A percentile compares a stretch with the other conserved stretches of the same genome.
phyloP scores from a whole-genome alignment of 2,113 vertebrate genomes.

The Heliornis fulica region DNA sequence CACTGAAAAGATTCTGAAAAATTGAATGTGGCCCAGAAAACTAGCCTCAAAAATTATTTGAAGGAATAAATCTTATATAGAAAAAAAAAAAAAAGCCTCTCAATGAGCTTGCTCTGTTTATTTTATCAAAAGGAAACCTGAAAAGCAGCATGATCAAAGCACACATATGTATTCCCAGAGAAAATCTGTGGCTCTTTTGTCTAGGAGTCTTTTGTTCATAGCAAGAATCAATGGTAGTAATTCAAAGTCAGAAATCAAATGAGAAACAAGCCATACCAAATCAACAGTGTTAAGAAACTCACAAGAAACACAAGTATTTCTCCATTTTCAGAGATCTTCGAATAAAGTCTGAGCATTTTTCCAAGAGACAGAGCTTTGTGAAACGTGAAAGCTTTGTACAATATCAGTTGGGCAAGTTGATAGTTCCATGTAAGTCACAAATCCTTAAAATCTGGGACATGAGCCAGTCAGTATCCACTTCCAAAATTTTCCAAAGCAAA shows the following conservation, averaged over 20 bases:
- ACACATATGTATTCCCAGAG: neutral
- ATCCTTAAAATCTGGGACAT: neutral
- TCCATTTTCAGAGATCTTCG: neutral
- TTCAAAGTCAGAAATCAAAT: neutral
- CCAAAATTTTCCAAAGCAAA: neutral
- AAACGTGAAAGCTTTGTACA: neutral
- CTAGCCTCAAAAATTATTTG: neutral
- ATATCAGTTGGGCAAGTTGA: neutral
- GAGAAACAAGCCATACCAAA: neutral
- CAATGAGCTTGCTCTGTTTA: neutral
- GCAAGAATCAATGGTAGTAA: neutral
- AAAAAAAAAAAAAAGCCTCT: neutral
- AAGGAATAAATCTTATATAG: neutral
- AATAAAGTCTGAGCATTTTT: neutral
- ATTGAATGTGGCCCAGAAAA: neutral
- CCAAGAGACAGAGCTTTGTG: neutral
- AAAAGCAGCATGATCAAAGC: neutral
- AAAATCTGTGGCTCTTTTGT: neutral
- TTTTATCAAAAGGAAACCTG: neutral
- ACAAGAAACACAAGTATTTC: neutral
- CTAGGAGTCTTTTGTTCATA: neutral
- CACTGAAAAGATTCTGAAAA: neutral
- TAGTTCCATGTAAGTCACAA: neutral
- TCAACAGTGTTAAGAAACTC: neutral
- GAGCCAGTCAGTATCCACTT: neutral